Evolutionary conservation across 2,113 vertebrate species (phyloP).

Genomic region (Athene noctua): DNA sequence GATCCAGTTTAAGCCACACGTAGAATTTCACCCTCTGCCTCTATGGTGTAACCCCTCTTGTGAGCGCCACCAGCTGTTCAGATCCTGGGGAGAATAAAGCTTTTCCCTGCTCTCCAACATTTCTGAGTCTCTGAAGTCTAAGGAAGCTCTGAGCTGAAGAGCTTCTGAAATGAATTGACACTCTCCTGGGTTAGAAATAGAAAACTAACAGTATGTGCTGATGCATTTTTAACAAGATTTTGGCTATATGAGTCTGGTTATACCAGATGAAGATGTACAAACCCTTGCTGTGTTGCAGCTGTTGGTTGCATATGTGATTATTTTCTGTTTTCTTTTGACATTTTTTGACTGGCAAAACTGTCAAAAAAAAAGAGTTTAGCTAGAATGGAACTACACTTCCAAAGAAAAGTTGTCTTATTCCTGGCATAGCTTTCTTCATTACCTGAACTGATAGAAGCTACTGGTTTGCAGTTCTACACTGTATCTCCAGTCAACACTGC

Average conservation of each 20-base stretch:
- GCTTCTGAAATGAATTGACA: background rate
- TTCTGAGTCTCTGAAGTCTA: background rate
- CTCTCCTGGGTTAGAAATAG: background rate
- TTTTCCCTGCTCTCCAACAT: background rate
- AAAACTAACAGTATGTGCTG: background rate
- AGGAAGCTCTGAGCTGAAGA: background rate
- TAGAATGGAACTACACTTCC: background rate
- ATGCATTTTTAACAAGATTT: background rate
- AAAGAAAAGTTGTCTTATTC: background rate
- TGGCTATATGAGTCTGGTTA: background rate
- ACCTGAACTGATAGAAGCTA: background rate
- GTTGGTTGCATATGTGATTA: background rate
- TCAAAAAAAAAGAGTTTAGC: background rate
- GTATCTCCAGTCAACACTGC: background rate
- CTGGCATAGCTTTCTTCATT: background rate
- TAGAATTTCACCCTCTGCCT: background rate
- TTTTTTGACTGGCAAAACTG: background rate
- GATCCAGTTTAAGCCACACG: fast-evolving
- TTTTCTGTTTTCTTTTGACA: background rate
- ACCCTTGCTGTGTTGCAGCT: background rate
- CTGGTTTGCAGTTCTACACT: background rate
- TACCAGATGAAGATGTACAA: background rate
- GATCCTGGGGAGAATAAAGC: background rate
- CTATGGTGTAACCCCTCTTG: fast-evolving
- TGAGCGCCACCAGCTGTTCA: background rate